Percentiles rank a stretch among this genome's conserved stretches.
Conservation (phyloP, 1,140 invertebrate genomes). For the Bacillus rossius region DNA sequence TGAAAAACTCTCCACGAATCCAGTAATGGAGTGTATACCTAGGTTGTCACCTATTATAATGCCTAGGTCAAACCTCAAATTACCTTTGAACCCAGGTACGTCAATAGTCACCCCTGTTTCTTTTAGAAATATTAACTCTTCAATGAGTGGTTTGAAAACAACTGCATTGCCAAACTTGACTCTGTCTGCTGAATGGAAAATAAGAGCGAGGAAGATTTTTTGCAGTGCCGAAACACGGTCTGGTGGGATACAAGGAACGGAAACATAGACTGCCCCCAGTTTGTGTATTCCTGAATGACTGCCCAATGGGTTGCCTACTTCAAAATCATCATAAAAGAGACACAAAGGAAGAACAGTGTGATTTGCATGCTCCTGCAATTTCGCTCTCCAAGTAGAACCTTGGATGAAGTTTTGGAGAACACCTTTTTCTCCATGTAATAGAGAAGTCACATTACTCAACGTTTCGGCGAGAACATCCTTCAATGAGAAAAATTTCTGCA, state of each 20-base stretch:
- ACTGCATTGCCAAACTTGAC: not conserved
- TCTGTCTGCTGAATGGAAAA: constrained; percentile 31
- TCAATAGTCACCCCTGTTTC: not conserved
- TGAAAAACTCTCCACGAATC: too few species aligned
- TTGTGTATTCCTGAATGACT: constrained; percentile 29
- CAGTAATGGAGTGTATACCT: too few species aligned
- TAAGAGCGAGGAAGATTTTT: constrained; percentile 30
- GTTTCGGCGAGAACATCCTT: too few species aligned
- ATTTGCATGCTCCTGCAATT: not conserved
- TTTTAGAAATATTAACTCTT: not conserved
- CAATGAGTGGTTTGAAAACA: not conserved
- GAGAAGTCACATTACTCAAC: too few species aligned
- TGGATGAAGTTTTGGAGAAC: too few species aligned
- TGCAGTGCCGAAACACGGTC: constrained; percentile 25
- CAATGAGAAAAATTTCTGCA: too few species aligned
- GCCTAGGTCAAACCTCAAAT: too few species aligned
- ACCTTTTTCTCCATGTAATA: too few species aligned
- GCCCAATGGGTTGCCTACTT: constrained; percentile 35
- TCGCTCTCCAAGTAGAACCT: too few species aligned
- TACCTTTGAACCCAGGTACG: too few species aligned
- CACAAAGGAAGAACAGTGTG: constrained; percentile 30
- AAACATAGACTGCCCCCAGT: constrained; percentile 30
- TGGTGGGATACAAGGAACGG: constrained; percentile 28
- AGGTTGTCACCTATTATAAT: too few species aligned
- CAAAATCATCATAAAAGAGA: constrained; percentile 33